phyloP scores from a whole-genome alignment of 2,113 vertebrate species.

The Siniperca chuatsi region DNA sequence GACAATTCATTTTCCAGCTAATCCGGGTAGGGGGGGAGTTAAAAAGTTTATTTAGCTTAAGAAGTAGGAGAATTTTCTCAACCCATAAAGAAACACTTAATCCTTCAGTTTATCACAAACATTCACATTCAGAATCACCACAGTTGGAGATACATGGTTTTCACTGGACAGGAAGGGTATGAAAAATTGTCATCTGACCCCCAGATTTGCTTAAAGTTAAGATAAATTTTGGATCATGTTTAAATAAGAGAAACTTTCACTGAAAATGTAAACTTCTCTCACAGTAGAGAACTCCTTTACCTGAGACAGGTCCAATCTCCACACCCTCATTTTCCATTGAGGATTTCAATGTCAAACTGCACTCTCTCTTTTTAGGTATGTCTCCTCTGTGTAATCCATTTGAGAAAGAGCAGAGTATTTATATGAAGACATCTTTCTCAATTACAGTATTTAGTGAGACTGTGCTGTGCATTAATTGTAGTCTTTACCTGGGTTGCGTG shows the following conservation, averaged over 20 bases:
- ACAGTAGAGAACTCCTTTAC: conserved; percentile 4
- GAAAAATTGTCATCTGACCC: no score
- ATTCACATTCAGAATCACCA: no score
- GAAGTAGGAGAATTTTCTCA: no score
- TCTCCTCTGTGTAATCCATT: conserved; percentile 25
- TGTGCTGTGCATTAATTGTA: neutral
- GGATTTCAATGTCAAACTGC: conserved; percentile 47
- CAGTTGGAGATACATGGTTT: no score
- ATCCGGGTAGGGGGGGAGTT: no score
- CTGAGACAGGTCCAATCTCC: conserved; percentile 3
- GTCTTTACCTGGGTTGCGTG: neutral
- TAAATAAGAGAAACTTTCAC: conserved; percentile 28
- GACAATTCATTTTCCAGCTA: no score
- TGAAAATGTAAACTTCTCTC: conserved; percentile 45
- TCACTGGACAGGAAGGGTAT: no score
- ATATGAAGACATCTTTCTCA: neutral
- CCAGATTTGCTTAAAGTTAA: conserved; percentile 5
- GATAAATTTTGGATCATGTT: conserved; percentile 1
- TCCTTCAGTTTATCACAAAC: no score
- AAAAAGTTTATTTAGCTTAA: no score
- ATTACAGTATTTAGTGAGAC: neutral
- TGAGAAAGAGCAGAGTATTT: neutral
- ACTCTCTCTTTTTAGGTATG: neutral
- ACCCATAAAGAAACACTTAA: no score
- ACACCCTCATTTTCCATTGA: conserved; percentile 23